phyloP scores from a whole-genome alignment of 2,113 vertebrate species.

The Passer montanus region DNA sequence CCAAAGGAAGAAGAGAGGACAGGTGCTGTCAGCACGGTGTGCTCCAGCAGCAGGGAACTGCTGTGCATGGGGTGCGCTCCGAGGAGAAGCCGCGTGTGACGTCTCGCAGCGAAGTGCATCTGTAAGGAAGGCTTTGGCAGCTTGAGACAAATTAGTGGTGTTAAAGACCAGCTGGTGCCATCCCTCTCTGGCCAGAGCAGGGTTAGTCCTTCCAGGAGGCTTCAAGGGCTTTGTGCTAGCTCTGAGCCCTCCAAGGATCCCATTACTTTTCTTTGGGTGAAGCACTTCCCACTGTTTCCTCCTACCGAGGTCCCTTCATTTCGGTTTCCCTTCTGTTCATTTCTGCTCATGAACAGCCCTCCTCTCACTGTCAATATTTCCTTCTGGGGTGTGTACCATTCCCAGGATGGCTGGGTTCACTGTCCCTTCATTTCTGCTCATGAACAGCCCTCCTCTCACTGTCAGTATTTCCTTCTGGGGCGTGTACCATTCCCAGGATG shows the following conservation, averaged over 20 bases:
- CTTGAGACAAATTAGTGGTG: background rate
- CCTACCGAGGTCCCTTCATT: background rate
- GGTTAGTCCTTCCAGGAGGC: conserved; percentile 23
- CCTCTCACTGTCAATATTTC: background rate
- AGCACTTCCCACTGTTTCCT: background rate
- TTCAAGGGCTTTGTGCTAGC: background rate
- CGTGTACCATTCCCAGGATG: accelerated
- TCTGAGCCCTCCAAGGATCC: background rate
- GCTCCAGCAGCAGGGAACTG: background rate
- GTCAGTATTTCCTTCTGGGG: background rate
- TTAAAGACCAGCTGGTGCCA: conserved; percentile 32
- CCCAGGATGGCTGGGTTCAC: background rate
- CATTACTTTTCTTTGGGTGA: background rate
- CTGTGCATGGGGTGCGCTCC: accelerated
- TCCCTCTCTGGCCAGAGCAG: background rate
- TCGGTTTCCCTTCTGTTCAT: too few relatives aligned
- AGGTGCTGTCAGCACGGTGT: background rate
- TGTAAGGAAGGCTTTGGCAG: conserved; percentile 12
- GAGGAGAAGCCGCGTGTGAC: background rate
- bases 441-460: background rate
- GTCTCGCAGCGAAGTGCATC: background rate
- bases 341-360: background rate
- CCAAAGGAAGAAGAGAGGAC: conserved; percentile 57
- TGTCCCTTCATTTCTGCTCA: background rate
- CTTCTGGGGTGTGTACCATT: background rate